These are phyloP conservation scores for Acanthosoma haemorrhoidale DNA, from an alignment of 2,888 invertebrate species.

Conservation along the genomic window DNA sequence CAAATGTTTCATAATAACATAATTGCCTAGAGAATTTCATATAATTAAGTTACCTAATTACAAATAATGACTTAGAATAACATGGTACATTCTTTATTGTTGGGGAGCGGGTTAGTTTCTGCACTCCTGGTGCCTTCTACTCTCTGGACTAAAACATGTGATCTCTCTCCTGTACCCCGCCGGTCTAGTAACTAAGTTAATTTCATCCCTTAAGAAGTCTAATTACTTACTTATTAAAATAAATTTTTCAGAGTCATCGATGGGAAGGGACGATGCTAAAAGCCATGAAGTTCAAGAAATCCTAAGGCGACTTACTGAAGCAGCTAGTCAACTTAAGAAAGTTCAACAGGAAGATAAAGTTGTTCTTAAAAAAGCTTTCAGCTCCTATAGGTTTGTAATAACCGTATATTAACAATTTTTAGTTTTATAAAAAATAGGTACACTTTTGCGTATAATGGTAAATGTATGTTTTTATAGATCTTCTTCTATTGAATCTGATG, in stretches of 20 bases:
- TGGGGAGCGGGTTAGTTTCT: too few species aligned
- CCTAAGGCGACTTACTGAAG: slow-evolving; percentile 61
- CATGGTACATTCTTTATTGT: too few species aligned
- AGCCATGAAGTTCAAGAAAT: slow-evolving; percentile 45
- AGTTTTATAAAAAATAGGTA: not conserved
- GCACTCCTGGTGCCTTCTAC: too few species aligned
- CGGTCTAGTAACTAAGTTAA: not conserved
- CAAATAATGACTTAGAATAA: too few species aligned
- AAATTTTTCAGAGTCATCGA: slow-evolving; percentile 48
- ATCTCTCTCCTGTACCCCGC: too few species aligned
- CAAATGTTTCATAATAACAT: too few species aligned
- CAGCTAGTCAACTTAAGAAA: slow-evolving; percentile 63
- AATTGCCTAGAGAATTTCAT: too few species aligned
- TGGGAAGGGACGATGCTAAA: slow-evolving; percentile 45
- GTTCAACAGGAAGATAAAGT: slow-evolving; percentile 52
- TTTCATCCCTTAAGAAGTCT: not conserved
- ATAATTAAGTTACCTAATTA: too few species aligned
- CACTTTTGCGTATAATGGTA: too few species aligned
- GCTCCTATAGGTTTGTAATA: slow-evolving; percentile 33
- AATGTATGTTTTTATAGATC: slow-evolving; percentile 48
- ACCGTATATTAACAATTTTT: slow-evolving; percentile 1
- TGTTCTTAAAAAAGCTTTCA: slow-evolving; percentile 46
- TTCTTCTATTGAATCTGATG: slow-evolving; percentile 62
- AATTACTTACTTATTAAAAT: not conserved
- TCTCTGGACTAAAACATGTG: too few species aligned